These are phyloP conservation scores for Drosophila parabipectinata DNA, from an alignment of 1,140 invertebrate species.

Conservation along the genomic window DNA sequence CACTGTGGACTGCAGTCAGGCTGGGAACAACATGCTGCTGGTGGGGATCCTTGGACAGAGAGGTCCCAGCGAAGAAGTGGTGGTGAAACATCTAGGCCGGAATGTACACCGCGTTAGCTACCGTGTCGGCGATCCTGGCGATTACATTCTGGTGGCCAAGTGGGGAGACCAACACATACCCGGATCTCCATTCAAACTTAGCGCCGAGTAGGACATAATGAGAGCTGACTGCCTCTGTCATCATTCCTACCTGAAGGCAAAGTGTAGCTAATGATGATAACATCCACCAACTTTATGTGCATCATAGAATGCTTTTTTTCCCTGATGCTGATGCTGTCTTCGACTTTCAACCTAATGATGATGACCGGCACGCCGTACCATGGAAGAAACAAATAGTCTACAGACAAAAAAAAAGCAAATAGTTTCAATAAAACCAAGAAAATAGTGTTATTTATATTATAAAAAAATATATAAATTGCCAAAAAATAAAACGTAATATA, in stretches of 20 bases:
- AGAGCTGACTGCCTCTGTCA: constrained; percentile 12
- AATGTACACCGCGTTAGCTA: constrained; percentile 92
- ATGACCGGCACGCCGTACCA: constrained; percentile 54
- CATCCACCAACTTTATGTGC: constrained; percentile 60
- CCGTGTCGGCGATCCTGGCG: constrained; percentile 90
- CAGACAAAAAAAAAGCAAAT: neutral
- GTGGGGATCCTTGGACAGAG: constrained; percentile 94
- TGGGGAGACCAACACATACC: constrained; percentile 97
- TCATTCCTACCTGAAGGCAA: constrained; percentile 22
- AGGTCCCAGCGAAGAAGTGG: constrained; percentile 94
- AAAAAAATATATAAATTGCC: neutral
- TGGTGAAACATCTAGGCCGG: constrained; percentile 92
- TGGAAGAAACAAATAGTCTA: constrained; percentile 1
- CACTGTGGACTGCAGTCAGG: constrained; percentile 90
- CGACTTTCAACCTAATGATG: constrained; percentile 71
- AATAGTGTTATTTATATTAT: neutral
- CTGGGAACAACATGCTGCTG: constrained; percentile 94
- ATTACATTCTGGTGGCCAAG: constrained; percentile 93
- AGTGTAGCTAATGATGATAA: constrained; percentile 75
- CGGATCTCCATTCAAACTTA: constrained; percentile 93
- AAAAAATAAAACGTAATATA: neutral
- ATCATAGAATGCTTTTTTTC: constrained; percentile 28
- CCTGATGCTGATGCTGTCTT: constrained; percentile 39
- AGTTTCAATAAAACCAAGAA: neutral
- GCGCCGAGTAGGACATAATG: constrained; percentile 76